A percentile compares a stretch with the other conserved stretches of the same genome.
phyloP scores from a whole-genome alignment of 2,113 vertebrate genomes.

The Struthio camelus region DNA sequence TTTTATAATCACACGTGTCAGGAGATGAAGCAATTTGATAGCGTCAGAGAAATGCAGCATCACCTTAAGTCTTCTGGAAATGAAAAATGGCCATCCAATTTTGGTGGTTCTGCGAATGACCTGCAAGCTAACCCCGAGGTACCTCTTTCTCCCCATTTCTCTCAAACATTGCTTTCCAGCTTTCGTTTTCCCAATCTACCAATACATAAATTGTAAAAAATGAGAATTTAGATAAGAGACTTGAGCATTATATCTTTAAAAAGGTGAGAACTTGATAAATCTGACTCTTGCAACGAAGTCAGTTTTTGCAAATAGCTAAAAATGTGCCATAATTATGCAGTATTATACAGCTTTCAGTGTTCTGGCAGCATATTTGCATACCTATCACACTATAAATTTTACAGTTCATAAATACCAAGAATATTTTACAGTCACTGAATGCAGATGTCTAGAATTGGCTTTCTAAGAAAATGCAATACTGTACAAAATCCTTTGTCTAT shows the following conservation, averaged over 20 bases:
- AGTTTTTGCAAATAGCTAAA: background rate
- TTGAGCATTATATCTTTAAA: background rate
- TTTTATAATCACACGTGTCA: background rate
- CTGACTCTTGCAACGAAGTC: background rate
- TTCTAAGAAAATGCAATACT: background rate
- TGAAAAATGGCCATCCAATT: background rate
- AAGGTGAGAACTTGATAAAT: background rate
- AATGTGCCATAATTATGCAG: background rate
- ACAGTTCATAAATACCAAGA: background rate
- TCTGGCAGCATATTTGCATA: background rate
- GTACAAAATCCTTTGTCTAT: background rate
- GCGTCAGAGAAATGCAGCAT: background rate
- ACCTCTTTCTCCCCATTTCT: background rate
- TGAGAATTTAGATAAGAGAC: background rate
- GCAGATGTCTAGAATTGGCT: background rate
- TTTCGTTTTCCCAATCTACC: background rate
- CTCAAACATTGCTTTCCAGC: background rate
- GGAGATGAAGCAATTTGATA: background rate
- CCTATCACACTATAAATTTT: background rate
- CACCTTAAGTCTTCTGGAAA: background rate
- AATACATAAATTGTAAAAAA: background rate
- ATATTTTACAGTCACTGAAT: background rate
- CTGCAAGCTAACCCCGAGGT: background rate
- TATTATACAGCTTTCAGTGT: background rate
- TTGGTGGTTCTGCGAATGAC: background rate